phyloP scores from a whole-genome alignment of 2,888 invertebrate species.

The Sycophila texana region DNA sequence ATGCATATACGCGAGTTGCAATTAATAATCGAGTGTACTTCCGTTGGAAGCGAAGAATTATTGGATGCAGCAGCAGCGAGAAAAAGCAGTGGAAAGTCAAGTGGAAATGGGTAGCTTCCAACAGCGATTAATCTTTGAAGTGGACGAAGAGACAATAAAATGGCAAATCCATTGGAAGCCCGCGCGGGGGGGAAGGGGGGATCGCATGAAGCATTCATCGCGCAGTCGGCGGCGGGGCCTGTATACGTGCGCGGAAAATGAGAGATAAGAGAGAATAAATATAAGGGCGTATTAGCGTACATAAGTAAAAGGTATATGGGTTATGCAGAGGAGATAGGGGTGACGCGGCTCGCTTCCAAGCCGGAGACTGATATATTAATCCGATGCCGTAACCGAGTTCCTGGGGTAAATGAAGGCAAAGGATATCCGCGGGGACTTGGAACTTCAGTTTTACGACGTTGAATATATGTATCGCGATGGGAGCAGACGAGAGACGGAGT shows the following conservation, averaged over 20 bases:
- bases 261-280: conserved; percentile 18
- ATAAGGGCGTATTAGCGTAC: not conserved
- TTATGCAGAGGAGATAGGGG: too few species aligned
- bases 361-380: conserved; percentile 41
- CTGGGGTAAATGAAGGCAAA: conserved; percentile 53
- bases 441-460: conserved; percentile 57
- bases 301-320: conserved; percentile 1
- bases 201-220: too few species aligned
- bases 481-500: not conserved
- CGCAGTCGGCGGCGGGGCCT: too few species aligned
- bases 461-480: conserved; percentile 61
- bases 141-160: too few species aligned
- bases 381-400: conserved; percentile 43
- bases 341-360: not conserved
- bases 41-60: too few species aligned
- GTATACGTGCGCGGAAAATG: not conserved
- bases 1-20: not conserved
- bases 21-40: too few species aligned
- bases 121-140: too few species aligned
- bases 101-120: too few species aligned
- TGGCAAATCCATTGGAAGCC: too few species aligned
- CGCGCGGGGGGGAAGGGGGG: too few species aligned
- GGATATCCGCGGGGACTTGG: conserved; percentile 54
- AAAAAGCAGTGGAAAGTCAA: too few species aligned
- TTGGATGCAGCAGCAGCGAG: too few species aligned